These are phyloP conservation scores for Ischnura elegans DNA, from an alignment of 2,888 invertebrate genomes.

Conservation along the genomic window DNA sequence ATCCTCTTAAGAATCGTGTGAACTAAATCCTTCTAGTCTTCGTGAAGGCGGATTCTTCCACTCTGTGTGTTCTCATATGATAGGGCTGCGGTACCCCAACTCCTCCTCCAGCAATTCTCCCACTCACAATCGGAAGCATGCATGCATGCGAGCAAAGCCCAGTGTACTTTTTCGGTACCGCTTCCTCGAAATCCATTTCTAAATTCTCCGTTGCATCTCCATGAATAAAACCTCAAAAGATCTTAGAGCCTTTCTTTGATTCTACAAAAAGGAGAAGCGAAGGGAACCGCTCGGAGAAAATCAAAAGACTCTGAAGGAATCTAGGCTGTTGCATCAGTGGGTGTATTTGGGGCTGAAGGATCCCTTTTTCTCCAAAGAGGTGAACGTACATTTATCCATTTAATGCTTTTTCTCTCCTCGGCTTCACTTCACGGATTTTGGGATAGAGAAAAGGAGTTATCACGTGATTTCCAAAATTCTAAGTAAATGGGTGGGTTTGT, in stretches of 20 bases:
- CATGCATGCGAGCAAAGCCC: neutral
- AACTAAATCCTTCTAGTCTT: too few species aligned
- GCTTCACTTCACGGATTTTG: neutral
- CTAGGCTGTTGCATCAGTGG: slow-evolving; percentile 1
- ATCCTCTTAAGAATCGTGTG: too few species aligned
- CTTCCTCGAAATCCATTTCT: neutral
- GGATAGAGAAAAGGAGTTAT: neutral
- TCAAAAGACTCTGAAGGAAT: neutral
- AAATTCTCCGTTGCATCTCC: neutral
- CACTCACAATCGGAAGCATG: neutral
- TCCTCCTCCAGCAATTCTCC: neutral
- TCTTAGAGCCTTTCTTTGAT: neutral
- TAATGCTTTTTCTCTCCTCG: neutral
- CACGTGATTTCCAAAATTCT: neutral
- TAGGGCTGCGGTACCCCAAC: too few species aligned
- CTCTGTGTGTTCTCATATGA: too few species aligned
- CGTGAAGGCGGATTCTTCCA: too few species aligned
- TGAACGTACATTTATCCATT: slow-evolving; percentile 1
- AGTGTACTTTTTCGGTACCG: neutral
- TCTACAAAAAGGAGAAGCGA: neutral
- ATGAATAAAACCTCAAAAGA: neutral
- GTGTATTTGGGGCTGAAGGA: neutral
- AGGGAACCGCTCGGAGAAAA: neutral
- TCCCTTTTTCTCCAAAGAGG: neutral
- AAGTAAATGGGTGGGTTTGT: neutral